A percentile compares a stretch with the other conserved stretches of the same genome.
Conservation (phyloP, 35 echinoderm and acorn worm species). For the Heliocidaris tuberculata region DNA sequence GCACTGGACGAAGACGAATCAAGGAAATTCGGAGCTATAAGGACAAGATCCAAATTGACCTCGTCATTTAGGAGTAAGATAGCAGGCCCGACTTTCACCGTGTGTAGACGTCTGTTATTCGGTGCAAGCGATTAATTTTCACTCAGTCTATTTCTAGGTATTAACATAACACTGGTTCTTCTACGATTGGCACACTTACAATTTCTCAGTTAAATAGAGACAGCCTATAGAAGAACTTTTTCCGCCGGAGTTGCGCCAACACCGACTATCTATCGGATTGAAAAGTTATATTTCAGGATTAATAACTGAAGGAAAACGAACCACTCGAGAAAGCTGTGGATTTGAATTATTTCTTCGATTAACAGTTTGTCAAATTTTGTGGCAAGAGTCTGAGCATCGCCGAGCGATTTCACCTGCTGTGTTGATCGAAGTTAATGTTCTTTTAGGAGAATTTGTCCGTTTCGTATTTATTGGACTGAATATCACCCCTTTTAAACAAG, state of each 20-base stretch:
- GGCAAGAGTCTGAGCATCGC: not conserved
- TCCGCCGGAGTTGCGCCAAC: not conserved
- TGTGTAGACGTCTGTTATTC: not conserved
- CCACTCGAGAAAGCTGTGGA: too few relatives aligned
- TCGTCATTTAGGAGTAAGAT: not conserved
- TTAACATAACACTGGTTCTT: not conserved
- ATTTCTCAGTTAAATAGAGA: too few relatives aligned
- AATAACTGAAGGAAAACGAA: not conserved
- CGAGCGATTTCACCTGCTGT: not conserved
- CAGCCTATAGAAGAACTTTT: not conserved
- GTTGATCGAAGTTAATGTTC: not conserved
- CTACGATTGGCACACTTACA: too few relatives aligned
- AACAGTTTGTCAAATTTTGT: not conserved
- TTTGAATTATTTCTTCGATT: too few relatives aligned
- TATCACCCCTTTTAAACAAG: not conserved
- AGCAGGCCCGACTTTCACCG: not conserved
- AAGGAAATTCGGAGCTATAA: not conserved
- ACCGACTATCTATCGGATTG: not conserved
- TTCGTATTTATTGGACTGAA: not conserved
- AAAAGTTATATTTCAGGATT: not conserved
- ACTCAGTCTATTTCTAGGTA: not conserved
- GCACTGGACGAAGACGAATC: not conserved
- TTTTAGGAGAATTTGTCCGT: not conserved
- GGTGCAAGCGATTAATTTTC: not conserved
- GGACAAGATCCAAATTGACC: not conserved